Evolutionary conservation across 2,888 invertebrate species (phyloP).

Genomic region (Sclerodermus sp.): DNA sequence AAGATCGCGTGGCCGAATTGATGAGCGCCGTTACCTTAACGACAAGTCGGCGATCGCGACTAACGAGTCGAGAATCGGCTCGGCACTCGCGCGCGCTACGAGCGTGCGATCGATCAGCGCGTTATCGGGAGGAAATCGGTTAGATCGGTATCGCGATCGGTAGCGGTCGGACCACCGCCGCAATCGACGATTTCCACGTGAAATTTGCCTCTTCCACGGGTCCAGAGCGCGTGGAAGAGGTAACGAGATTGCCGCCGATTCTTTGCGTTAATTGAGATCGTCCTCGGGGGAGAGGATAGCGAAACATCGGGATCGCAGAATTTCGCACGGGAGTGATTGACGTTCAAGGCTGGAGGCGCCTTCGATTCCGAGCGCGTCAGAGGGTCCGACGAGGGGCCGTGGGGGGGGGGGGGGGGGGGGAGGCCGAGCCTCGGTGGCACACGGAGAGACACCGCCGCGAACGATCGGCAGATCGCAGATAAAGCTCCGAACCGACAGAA

Average conservation of each 20-base stretch:
- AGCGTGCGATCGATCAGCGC: too few species aligned
- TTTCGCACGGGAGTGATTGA: slow-evolving; percentile 10
- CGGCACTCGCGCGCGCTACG: too few species aligned
- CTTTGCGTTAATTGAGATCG: too few species aligned
- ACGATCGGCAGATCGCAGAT: slow-evolving; percentile 39
- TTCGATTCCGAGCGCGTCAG: slow-evolving; percentile 10
- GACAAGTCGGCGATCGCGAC: slow-evolving; percentile 36
- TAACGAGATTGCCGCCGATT: too few species aligned
- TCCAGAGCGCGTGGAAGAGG: too few species aligned
- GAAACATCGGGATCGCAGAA: neutral
- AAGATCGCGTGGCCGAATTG: slow-evolving; percentile 40
- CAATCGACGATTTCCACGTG: too few species aligned
- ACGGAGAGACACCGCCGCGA: slow-evolving; percentile 11
- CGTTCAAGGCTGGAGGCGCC: slow-evolving; percentile 10
- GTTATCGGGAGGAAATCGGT: too few species aligned
- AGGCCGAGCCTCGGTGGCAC: slow-evolving; percentile 5
- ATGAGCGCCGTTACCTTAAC: slow-evolving; percentile 43
- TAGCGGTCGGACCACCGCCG: too few species aligned
- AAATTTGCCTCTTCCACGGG: too few species aligned
- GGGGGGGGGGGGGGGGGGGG: neutral
- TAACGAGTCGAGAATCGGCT: slow-evolving; percentile 34
- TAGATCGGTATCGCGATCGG: too few species aligned
- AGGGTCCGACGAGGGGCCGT: neutral
- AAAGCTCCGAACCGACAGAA: slow-evolving; percentile 36
- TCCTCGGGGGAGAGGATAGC: too few species aligned